These are phyloP conservation scores for Drosophila kuntzei DNA, from an alignment of 2,888 invertebrate genomes.

Conservation along the genomic window DNA sequence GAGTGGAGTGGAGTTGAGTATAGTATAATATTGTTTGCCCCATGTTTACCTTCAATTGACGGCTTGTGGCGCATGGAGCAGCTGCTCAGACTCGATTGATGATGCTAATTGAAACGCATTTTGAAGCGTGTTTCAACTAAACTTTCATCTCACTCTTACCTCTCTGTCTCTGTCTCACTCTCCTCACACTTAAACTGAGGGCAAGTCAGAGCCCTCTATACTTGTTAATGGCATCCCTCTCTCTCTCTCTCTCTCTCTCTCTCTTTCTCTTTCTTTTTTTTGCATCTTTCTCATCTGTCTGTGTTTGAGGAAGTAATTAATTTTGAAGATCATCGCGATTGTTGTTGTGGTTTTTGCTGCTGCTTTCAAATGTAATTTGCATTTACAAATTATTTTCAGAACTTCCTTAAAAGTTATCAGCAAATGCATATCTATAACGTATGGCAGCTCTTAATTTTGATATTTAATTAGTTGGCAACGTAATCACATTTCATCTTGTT, in stretches of 20 bases:
- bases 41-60: constrained; percentile 68
- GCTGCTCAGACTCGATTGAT: constrained; percentile 25
- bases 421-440: constrained; percentile 40
- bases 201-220: constrained; percentile 33
- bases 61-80: constrained; percentile 29
- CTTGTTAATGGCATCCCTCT: constrained; percentile 23
- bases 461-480: constrained; percentile 35
- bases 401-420: constrained; percentile 48
- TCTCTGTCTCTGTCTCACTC: constrained; percentile 5
- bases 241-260: constrained; percentile 1
- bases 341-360: constrained; percentile 15
- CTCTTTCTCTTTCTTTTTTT: neutral
- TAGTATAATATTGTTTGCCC: constrained; percentile 18
- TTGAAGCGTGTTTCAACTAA: constrained; percentile 49
- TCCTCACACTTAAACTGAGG: constrained; percentile 15
- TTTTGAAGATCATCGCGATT: constrained; percentile 45
- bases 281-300: neutral
- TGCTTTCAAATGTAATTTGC: constrained; percentile 49
- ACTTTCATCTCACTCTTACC: neutral
- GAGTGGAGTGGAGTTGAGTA: neutral
- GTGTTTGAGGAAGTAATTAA: constrained; percentile 52
- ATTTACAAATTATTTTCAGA: constrained; percentile 41
- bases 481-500: constrained; percentile 35
- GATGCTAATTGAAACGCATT: constrained; percentile 75
- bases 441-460: constrained; percentile 32